These are phyloP conservation scores for Apis cerana DNA, from an alignment of 1,140 invertebrate species.

Conservation along the genomic window DNA sequence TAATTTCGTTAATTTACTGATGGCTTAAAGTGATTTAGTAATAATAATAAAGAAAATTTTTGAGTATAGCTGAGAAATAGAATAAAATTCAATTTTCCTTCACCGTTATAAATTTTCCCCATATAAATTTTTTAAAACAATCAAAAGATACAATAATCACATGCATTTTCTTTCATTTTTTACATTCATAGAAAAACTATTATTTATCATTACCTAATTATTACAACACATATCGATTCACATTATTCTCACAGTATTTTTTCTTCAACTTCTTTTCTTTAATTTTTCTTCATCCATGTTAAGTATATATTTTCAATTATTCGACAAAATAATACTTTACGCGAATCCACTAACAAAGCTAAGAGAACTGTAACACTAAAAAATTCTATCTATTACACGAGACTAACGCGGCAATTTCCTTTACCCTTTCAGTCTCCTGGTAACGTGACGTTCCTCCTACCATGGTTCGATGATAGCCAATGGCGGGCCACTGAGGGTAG, in stretches of 20 bases:
- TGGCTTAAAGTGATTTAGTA: neutral
- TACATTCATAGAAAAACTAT: neutral
- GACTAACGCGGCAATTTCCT: neutral
- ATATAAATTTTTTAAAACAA: neutral
- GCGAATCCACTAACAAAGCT: too few species aligned
- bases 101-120: neutral
- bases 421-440: neutral
- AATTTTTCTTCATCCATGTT: too few species aligned
- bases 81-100: neutral
- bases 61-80: neutral
- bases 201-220: neutral
- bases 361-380: too few species aligned
- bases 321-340: too few species aligned
- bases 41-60: neutral
- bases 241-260: too few species aligned
- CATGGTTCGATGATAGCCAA: neutral
- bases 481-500: slow-evolving; percentile 9
- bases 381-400: too few species aligned
- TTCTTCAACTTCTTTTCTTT: neutral
- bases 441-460: neutral
- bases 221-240: too few species aligned
- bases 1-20: neutral
- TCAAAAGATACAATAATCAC: neutral
- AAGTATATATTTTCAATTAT: too few species aligned
- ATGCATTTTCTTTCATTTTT: neutral